Evolutionary conservation across 2,888 invertebrate species (phyloP), one percentile per base, ranked within the genome.

Genomic region (Mythimna lalbum): DNA sequence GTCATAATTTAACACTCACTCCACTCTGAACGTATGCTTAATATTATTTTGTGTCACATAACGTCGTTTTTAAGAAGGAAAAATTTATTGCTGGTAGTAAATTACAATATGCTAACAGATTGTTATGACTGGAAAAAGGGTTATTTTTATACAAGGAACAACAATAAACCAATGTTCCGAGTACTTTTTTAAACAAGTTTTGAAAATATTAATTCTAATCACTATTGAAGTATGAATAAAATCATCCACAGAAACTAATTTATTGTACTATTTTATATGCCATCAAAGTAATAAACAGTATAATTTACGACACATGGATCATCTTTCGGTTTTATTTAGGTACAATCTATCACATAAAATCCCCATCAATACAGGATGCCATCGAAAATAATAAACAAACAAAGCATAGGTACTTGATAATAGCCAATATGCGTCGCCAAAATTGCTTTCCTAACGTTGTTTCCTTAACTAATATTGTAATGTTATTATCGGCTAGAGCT

Each of bases 351-450:
- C n/a, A 33, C 17, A 60, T 63, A 49, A 78, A 64, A 33, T 6
- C 55, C 56, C 56, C 63, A 63, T 78, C 63, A 2, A 66, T 70
- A 55, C 52, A 59, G 55, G 27, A n/a, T 69, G 53, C 36, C 65
- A 82, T 83, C 73, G 62, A 87, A 86, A 84, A 78, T 86, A 87
- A 87, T 84, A 83, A 85, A 81, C 66, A 69, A 78, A 78, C 74
- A 84, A 83, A 86, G 81, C 83, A 84, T 82, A 80, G 84, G 82
- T 86, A 89, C 89, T 90, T 89, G 92, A 91, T 95, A 95, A 95
- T 95, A 95, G 95, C 88, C 95, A 95, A 96, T 96, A 95, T 95
- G 94, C 92, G 94, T 92, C 89, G 91, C 94, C 95, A 89, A 95
- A 96, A 96, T 95, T 95, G 96, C 94, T 93, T 95, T 92, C 87